Evolutionary conservation across 2,888 invertebrate genomes (phyloP).

Genomic region (Notodonta dromedarius): DNA sequence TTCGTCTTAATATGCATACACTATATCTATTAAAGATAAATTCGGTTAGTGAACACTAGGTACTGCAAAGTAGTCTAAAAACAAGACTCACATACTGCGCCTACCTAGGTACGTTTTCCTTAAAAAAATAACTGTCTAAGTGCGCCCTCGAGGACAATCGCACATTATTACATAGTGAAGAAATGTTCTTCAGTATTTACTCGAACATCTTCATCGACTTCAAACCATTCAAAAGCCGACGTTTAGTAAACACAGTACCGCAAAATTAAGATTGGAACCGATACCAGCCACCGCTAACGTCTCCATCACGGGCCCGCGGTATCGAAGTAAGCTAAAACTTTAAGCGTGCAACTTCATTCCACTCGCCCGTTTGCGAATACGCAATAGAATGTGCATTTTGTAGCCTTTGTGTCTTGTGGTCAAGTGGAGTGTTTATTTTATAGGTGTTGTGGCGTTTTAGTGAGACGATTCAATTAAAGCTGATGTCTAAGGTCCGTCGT

Average conservation of each 20-base stretch:
- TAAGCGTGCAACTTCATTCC: not conserved
- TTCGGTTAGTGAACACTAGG: no score
- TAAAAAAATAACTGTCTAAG: no score
- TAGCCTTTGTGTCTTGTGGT: conserved; percentile 2
- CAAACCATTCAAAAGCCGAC: conserved; percentile 8
- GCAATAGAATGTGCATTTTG: not conserved
- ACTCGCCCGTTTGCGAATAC: not conserved
- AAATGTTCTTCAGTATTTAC: not conserved
- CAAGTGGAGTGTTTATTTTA: not conserved
- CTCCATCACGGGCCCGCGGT: not conserved
- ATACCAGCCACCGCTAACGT: not conserved
- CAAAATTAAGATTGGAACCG: conserved; percentile 3
- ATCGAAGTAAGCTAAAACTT: not conserved
- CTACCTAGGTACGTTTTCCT: no score
- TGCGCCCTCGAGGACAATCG: no score
- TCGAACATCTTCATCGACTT: not conserved
- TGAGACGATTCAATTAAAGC: not conserved
- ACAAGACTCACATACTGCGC: no score
- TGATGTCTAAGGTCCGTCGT: not conserved
- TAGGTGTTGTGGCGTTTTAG: not conserved
- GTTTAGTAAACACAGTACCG: not conserved
- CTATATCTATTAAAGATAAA: no score
- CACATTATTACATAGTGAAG: not conserved
- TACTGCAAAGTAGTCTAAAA: no score
- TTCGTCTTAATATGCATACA: no score